Evolutionary conservation across 2,113 vertebrate species (phyloP).

Genomic region (Ellobius talpinus): DNA sequence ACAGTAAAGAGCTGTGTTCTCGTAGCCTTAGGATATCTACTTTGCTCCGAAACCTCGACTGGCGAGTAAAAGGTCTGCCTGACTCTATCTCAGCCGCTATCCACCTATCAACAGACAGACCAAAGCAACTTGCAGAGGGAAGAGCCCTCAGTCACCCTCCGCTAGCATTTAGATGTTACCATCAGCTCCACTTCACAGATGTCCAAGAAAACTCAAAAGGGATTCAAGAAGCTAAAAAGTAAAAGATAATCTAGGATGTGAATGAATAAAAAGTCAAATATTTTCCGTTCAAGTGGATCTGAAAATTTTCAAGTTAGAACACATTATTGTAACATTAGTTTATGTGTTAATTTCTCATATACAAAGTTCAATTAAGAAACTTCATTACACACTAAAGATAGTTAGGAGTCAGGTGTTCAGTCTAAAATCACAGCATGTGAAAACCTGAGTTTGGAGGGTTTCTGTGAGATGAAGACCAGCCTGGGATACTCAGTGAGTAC

Average conservation of each 20-base stretch:
- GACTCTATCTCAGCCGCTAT: neutral
- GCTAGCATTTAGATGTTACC: constrained; percentile 16
- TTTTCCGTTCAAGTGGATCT: constrained; percentile 44
- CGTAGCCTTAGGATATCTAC: neutral
- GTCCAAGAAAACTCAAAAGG: constrained; percentile 50
- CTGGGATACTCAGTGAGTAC: neutral
- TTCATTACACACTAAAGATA: neutral
- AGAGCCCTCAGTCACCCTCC: neutral
- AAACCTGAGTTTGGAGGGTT: neutral
- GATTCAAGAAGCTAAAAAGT: constrained; percentile 62
- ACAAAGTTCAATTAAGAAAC: constrained; percentile 42
- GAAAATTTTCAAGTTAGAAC: constrained; percentile 15
- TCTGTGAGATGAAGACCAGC: neutral
- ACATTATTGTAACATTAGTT: constrained; percentile 17
- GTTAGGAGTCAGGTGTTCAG: neutral
- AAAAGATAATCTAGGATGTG: constrained; percentile 62
- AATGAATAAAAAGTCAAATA: constrained; percentile 62
- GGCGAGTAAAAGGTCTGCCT: neutral
- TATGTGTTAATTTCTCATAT: constrained; percentile 27
- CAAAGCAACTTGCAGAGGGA: neutral
- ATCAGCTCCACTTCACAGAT: constrained; percentile 21
- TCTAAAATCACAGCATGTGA: too few species aligned
- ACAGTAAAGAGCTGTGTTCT: neutral
- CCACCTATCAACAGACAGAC: neutral
- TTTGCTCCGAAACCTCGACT: neutral